Evolutionary conservation across 2,113 vertebrate species (phyloP), one percentile per base, ranked within the genome.

Genomic region (Myanophis thanlyinensis): DNA sequence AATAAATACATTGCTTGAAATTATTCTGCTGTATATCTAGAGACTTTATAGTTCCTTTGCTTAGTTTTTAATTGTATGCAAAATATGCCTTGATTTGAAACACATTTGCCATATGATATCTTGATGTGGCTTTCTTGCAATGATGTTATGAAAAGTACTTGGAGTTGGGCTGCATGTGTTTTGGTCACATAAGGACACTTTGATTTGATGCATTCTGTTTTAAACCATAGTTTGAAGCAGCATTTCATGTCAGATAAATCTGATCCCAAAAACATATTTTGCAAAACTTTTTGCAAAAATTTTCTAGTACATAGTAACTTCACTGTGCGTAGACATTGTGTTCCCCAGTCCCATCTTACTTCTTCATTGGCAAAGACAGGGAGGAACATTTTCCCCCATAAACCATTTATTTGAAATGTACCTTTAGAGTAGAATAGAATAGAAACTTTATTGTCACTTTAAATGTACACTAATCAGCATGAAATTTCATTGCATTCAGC

Each of bases 401-500:
- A 2, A 27, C 89, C 1, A 25, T 52, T 89, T 30, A 3, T 35
- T 88, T 48, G 27, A 94, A 51, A 1, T n/a, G 53, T 13, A 94
- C 94, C 95, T 97, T 96, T 96, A 90, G 51, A 52, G 51, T 52
- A 52, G 51, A 51, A 51, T 51, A 51, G 49, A 51, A 51, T 51
- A 51, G 11, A 51, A 51, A 49, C 9, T 49, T 49, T 49, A 49
- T 10, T 49, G 48, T 49, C 48, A 49, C 48, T 49, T 49, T 49
- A 49, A 49, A 49, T 49, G 48, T 49, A 51, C 49, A 51, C 49
- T 51, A 51, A 51, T 51, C 13, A 51, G 49, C 49, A 13, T 13
- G 49, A 51, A 51, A 51, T 51, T 12, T 13, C 49, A 51, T 51
- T 51, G 49, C 49, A 51, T 51, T 51, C 49, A 1, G 12, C 11